Conservation (phyloP, 1,140 invertebrate genomes). For the Diorhabda carinulata region DNA sequence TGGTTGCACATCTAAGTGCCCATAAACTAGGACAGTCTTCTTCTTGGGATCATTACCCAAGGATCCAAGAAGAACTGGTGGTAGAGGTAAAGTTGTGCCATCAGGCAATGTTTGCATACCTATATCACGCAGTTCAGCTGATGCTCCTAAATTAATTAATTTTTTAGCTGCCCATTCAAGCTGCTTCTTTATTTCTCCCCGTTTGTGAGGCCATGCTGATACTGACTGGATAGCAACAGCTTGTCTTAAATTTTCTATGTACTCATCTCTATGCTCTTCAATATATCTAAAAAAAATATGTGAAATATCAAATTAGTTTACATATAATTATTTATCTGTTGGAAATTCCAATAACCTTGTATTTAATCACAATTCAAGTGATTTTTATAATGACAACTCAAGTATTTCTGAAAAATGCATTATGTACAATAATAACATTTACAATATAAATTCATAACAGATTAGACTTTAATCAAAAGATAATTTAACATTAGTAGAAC, state of each 20-base stretch:
- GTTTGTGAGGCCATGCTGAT: conserved; percentile 81
- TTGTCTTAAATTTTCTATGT: conserved; percentile 76
- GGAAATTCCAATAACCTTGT: too few relatives aligned
- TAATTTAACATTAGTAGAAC: too few relatives aligned
- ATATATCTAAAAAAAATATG: conserved; percentile 59
- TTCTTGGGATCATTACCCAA: conserved; percentile 82
- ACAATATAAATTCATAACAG: too few relatives aligned
- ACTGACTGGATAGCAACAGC: conserved; percentile 93
- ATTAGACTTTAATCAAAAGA: too few relatives aligned
- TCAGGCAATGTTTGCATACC: conserved; percentile 74
- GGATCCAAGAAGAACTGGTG: conserved; percentile 82
- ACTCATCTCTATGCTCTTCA: conserved; percentile 71
- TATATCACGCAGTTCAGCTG: conserved; percentile 72
- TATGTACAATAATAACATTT: too few relatives aligned
- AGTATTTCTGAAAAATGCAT: too few relatives aligned
- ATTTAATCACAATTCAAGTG: too few relatives aligned
- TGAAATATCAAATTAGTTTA: too few relatives aligned
- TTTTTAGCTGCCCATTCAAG: conserved; percentile 74
- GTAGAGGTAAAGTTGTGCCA: conserved; percentile 71
- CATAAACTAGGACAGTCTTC: conserved; percentile 92
- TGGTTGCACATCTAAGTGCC: conserved; percentile 97
- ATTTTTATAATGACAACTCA: too few relatives aligned
- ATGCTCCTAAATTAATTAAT: conserved; percentile 72
- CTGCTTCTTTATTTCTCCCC: conserved; percentile 72
- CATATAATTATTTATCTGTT: too few relatives aligned